Conservation (phyloP, 2,888 invertebrate species). For the Euzophera pinguis region DNA sequence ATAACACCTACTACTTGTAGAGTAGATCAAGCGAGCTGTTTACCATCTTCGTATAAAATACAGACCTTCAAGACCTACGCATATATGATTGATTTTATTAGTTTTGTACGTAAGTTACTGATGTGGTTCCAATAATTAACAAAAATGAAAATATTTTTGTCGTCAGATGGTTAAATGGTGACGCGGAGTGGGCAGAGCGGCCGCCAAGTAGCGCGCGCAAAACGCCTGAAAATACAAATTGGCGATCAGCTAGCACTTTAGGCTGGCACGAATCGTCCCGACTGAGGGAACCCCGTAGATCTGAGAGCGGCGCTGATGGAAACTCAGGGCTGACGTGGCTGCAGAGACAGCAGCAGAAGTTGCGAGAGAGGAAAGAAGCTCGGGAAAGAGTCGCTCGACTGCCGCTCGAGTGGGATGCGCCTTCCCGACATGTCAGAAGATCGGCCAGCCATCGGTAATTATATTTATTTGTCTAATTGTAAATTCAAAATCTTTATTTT, state of each 20-base stretch:
- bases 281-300: constrained; percentile 59
- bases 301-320: constrained; percentile 58
- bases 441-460: constrained; percentile 74
- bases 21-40: constrained; percentile 25
- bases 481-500: not conserved
- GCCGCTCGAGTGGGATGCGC: constrained; percentile 82
- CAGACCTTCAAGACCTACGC: constrained; percentile 45
- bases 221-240: constrained; percentile 59
- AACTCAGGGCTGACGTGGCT: constrained; percentile 86
- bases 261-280: constrained; percentile 64
- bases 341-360: constrained; percentile 89
- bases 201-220: constrained; percentile 52
- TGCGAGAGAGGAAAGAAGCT: constrained; percentile 87
- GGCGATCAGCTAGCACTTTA: constrained; percentile 63
- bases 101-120: not conserved
- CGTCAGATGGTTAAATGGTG: constrained; percentile 68
- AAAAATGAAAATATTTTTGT: constrained; percentile 21
- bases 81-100: constrained; percentile 18
- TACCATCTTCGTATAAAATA: constrained; percentile 30
- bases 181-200: constrained; percentile 64
- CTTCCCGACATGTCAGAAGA: constrained; percentile 68
- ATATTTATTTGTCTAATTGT: constrained; percentile 3
- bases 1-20: constrained; percentile 38
- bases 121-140: not conserved
- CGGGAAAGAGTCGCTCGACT: constrained; percentile 85